Percentiles rank a stretch among this genome's conserved stretches.
These are phyloP conservation scores for Enteromius thamalakanensis DNA, from an alignment of 2,797 vertebrate genomes.

Conservation along the genomic window DNA sequence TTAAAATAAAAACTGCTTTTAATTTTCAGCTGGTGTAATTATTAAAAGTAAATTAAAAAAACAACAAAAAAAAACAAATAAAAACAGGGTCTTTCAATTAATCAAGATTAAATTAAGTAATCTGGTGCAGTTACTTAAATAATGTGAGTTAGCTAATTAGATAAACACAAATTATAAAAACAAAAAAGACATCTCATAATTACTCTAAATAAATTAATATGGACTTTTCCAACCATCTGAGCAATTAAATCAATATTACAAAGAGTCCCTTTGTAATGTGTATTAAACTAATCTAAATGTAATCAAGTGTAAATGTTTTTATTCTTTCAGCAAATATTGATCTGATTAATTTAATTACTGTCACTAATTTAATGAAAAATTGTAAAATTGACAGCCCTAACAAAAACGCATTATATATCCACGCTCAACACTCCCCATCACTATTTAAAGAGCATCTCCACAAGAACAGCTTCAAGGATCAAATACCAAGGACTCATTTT, in stretches of 20 bases:
- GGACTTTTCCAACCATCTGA: background rate
- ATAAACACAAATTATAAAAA: background rate
- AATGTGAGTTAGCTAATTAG: background rate
- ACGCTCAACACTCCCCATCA: background rate
- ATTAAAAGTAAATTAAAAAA: background rate
- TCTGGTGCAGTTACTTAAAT: background rate
- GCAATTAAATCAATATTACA: background rate
- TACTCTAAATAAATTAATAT: background rate
- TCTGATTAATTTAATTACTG: background rate
- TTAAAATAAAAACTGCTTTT: background rate
- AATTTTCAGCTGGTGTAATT: background rate
- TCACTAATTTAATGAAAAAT: background rate
- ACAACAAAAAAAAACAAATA: background rate
- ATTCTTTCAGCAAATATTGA: background rate
- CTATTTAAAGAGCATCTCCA: conserved; percentile 39
- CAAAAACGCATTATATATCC: conserved; percentile 15
- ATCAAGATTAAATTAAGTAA: background rate
- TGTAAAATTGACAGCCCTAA: background rate
- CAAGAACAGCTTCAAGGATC: conserved; percentile 50
- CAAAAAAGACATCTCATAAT: background rate
- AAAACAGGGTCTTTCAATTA: background rate
- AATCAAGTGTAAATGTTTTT: background rate
- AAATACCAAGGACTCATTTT: conserved; percentile 49
- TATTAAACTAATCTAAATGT: background rate
- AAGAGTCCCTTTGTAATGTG: background rate